phyloP scores from a whole-genome alignment of 2,797 vertebrate species.

The Brachyrhaphis roseni region DNA sequence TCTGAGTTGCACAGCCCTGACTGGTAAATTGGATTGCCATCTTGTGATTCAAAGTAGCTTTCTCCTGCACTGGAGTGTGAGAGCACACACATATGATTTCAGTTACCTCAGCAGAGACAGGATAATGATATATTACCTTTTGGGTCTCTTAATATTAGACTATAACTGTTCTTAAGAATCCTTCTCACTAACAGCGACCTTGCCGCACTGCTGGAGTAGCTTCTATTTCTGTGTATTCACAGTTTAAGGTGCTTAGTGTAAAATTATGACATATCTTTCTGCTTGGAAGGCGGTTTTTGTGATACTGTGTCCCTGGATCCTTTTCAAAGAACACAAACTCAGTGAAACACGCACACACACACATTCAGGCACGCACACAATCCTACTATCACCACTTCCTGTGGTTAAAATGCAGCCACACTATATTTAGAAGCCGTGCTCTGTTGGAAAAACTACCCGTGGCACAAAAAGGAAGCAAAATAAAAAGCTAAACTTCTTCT shows the following conservation, averaged over 20 bases:
- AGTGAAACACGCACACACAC: slow-evolving; percentile 49
- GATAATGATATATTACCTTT: slow-evolving; percentile 49
- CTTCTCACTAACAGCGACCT: slow-evolving; percentile 37
- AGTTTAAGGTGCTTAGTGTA: slow-evolving; percentile 38
- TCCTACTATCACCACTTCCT: slow-evolving; percentile 79
- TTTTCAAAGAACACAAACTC: slow-evolving; percentile 64
- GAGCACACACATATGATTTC: slow-evolving; percentile 36
- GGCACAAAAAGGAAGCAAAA: slow-evolving; percentile 56
- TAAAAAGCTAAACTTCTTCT: slow-evolving; percentile 27
- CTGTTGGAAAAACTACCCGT: slow-evolving; percentile 68
- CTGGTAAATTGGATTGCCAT: slow-evolving; percentile 9
- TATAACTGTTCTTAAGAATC: slow-evolving; percentile 59
- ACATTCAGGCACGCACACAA: slow-evolving; percentile 47
- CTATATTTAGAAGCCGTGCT: slow-evolving; percentile 76
- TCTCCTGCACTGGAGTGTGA: slow-evolving; percentile 7
- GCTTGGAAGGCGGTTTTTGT: slow-evolving; percentile 47
- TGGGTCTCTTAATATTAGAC: slow-evolving; percentile 36
- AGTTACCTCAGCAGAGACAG: slow-evolving; percentile 34
- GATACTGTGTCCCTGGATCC: slow-evolving; percentile 61
- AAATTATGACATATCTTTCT: slow-evolving; percentile 55
- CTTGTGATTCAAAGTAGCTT: slow-evolving; percentile 27
- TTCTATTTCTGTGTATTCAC: slow-evolving; percentile 43
- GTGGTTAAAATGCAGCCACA: slow-evolving; percentile 58
- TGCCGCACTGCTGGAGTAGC: slow-evolving; percentile 19
- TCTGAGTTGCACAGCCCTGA: slow-evolving; percentile 13